Conservation (phyloP, 1,140 invertebrate genomes). For the Bombus polaris region DNA sequence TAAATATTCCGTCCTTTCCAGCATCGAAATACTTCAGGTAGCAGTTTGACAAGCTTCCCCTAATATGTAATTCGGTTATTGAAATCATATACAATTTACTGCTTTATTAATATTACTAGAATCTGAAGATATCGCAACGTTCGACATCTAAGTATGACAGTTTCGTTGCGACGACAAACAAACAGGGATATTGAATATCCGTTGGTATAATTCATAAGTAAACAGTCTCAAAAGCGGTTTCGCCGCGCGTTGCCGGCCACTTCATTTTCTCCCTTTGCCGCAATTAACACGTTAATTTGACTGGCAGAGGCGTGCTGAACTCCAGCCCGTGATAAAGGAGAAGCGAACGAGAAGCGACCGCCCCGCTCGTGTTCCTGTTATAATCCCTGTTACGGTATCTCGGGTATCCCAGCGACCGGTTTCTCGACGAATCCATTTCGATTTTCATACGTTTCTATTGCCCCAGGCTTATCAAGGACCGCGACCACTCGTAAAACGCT, state of each 20-base stretch:
- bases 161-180: not conserved
- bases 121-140: no score
- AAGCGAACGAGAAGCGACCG: slow-evolving; percentile 36
- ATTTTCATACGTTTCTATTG: slow-evolving; percentile 56
- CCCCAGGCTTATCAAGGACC: slow-evolving; percentile 25
- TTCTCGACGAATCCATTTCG: slow-evolving; percentile 36
- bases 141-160: not conserved
- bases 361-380: slow-evolving; percentile 43
- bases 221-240: slow-evolving; percentile 7
- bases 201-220: slow-evolving; percentile 8
- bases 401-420: slow-evolving; percentile 31
- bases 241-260: not conserved
- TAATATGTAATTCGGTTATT: no score
- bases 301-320: slow-evolving; percentile 48
- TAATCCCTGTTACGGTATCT: slow-evolving; percentile 50
- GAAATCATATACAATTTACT: no score
- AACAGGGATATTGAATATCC: not conserved
- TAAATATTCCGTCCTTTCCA: no score
- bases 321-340: slow-evolving; percentile 44
- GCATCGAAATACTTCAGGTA: no score
- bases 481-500: slow-evolving; percentile 41
- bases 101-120: not conserved
- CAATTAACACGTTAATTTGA: slow-evolving; percentile 57
- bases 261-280: slow-evolving; percentile 46
- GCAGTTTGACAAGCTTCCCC: no score